Conservation (phyloP, 1,140 invertebrate species). For the Conopomorpha cramerella region DNA sequence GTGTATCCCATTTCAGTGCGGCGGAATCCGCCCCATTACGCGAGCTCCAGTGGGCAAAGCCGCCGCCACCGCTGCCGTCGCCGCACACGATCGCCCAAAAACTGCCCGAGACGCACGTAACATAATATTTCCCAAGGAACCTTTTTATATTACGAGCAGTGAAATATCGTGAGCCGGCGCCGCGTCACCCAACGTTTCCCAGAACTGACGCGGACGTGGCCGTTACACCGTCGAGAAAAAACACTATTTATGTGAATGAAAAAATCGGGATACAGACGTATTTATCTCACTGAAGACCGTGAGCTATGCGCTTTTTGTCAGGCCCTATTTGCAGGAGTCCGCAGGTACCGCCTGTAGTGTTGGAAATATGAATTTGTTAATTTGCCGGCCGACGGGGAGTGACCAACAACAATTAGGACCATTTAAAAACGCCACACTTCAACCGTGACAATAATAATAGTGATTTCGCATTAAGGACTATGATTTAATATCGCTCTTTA, state of each 20-base stretch:
- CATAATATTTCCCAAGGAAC: constrained; percentile 56
- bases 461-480: no score
- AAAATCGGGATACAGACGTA: constrained; percentile 45
- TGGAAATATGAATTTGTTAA: constrained; percentile 35
- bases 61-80: constrained; percentile 23
- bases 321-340: constrained; percentile 41
- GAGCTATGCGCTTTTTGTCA: constrained; percentile 43
- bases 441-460: no score
- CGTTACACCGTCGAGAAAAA: constrained; percentile 52
- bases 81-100: constrained; percentile 43
- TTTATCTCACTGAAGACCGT: constrained; percentile 46
- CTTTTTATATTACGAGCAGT: constrained; percentile 45
- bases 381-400: constrained; percentile 19
- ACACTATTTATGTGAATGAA: constrained; percentile 55
- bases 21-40: constrained; percentile 22
- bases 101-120: constrained; percentile 48
- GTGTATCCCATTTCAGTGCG: constrained; percentile 10
- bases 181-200: constrained; percentile 47
- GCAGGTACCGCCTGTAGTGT: constrained; percentile 23
- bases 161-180: constrained; percentile 27
- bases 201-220: constrained; percentile 46
- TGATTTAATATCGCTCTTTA: no score
- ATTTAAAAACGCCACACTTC: no score
- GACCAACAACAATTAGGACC: constrained; percentile 12
- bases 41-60: constrained; percentile 30